Conservation (phyloP, 2,113 vertebrate genomes). For the Labrus mixtus region DNA sequence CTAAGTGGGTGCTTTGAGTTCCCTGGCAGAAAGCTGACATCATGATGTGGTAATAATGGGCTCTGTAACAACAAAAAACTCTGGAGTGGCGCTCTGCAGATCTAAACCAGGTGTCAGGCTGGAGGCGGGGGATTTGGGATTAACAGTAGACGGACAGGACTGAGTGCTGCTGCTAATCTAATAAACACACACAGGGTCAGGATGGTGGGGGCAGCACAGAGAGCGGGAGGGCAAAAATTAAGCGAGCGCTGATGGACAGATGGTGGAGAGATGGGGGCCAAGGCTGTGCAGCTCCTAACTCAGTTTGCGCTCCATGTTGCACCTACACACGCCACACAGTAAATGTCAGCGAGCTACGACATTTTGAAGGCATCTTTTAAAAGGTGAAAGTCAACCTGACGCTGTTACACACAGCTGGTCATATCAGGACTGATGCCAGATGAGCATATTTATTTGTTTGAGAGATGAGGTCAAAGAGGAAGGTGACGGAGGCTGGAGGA, state of each 20-base stretch:
- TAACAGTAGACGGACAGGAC: slow-evolving; percentile 68
- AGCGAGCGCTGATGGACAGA: slow-evolving; percentile 69
- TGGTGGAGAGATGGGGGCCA: slow-evolving; percentile 51
- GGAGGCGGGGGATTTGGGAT: slow-evolving; percentile 65
- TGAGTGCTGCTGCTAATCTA: slow-evolving; percentile 55
- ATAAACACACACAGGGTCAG: slow-evolving; percentile 59
- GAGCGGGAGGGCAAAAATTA: slow-evolving; percentile 53
- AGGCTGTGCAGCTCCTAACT: slow-evolving; percentile 46
- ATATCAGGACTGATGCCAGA: slow-evolving; percentile 33
- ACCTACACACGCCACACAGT: slow-evolving; percentile 17
- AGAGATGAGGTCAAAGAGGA: slow-evolving; percentile 67
- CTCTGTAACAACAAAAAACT: slow-evolving; percentile 59
- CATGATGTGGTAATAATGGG: slow-evolving; percentile 56
- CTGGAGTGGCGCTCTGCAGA: slow-evolving; percentile 42
- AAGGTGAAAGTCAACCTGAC: slow-evolving; percentile 71
- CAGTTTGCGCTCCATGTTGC: slow-evolving; percentile 2
- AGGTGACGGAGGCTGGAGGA: slow-evolving; percentile 31
- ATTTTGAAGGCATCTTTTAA: slow-evolving; percentile 67
- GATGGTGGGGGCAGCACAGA: slow-evolving; percentile 30
- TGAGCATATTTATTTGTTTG: slow-evolving; percentile 66
- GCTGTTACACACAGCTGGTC: slow-evolving; percentile 31
- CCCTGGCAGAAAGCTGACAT: slow-evolving; percentile 57
- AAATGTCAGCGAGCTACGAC: slow-evolving; percentile 70
- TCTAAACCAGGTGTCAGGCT: slow-evolving; percentile 62
- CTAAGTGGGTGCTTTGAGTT: neutral